These are phyloP conservation scores for Pentamera pediparva DNA, from an alignment of 53 echinoderm and acorn worm species.

Conservation along the genomic window DNA sequence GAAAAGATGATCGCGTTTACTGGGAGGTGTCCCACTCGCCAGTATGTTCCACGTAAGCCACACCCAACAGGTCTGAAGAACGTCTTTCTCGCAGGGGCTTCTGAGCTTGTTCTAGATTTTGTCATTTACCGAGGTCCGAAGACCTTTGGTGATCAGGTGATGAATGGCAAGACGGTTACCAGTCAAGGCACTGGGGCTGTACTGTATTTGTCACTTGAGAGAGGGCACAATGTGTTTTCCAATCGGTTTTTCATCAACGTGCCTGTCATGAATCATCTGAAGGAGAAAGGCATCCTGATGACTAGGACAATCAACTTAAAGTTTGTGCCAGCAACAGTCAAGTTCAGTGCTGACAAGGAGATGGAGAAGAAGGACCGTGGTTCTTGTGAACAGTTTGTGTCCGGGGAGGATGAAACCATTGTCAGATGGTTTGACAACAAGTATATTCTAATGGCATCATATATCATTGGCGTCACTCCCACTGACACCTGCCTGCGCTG, in stretches of 20 bases:
- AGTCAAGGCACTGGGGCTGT: neutral
- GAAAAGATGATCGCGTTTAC: slow-evolving; percentile 29
- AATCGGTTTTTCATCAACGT: slow-evolving; percentile 2
- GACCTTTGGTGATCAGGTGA: neutral
- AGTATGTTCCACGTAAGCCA: neutral
- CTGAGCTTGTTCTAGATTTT: slow-evolving; percentile 11
- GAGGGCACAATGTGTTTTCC: slow-evolving; percentile 9
- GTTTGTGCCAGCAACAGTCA: neutral
- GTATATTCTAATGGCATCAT: slow-evolving; percentile 9
- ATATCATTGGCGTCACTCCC: neutral
- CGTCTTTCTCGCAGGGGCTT: slow-evolving; percentile 16
- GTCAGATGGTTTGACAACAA: slow-evolving; percentile 26
- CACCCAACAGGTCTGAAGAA: slow-evolving; percentile 13
- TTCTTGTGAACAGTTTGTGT: neutral
- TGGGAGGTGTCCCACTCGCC: slow-evolving; percentile 6
- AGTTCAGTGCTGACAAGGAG: neutral
- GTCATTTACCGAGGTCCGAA: slow-evolving; percentile 10
- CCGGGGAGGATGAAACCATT: neutral
- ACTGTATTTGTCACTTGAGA: neutral
- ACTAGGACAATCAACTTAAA: neutral
- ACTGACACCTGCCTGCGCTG: slow-evolving; percentile 3
- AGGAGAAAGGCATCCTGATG: neutral
- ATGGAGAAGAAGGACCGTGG: neutral
- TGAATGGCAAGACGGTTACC: neutral
- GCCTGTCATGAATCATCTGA: neutral